Percentiles rank a stretch among this genome's conserved stretches.
Conservation (phyloP, 2,113 vertebrate genomes). For the Perognathus longimembris region DNA sequence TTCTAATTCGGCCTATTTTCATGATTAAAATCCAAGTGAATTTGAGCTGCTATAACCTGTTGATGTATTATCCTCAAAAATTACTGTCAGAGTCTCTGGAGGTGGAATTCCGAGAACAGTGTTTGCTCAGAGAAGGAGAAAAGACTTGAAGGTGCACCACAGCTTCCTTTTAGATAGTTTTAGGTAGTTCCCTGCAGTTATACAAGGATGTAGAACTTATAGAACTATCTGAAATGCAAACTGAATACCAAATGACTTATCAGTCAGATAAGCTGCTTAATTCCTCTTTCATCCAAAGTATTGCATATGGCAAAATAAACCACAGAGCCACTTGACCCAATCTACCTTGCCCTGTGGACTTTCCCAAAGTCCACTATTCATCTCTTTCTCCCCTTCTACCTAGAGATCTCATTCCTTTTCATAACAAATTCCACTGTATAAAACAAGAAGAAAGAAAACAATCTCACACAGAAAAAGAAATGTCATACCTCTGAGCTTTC, state of each 20-base stretch:
- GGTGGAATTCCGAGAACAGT: conserved; percentile 15
- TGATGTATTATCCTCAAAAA: conserved; percentile 29
- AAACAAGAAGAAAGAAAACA: not conserved
- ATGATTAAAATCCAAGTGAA: conserved; percentile 59
- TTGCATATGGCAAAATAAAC: conserved; percentile 18
- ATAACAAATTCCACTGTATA: conserved; percentile 3
- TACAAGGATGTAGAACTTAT: too few species aligned
- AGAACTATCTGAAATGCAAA: conserved; percentile 48
- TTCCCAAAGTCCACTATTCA: conserved; percentile 20
- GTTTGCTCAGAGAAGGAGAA: conserved; percentile 57
- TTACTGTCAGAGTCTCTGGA: conserved; percentile 26
- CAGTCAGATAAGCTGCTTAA: conserved; percentile 43
- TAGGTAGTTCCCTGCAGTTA: too few species aligned
- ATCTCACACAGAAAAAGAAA: not conserved
- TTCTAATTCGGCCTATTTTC: conserved; percentile 51
- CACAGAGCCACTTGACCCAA: not conserved
- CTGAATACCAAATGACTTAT: conserved; percentile 18
- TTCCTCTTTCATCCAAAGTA: conserved; percentile 53
- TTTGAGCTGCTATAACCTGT: conserved; percentile 49
- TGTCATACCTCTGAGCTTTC: not conserved
- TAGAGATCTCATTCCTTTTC: conserved; percentile 27
- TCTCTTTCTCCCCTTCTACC: not conserved
- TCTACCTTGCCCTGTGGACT: not conserved
- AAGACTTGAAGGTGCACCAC: conserved; percentile 31
- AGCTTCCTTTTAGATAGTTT: conserved; percentile 27